phyloP scores from a whole-genome alignment of 2,888 invertebrate species.

The Hymenopus coronatus region DNA sequence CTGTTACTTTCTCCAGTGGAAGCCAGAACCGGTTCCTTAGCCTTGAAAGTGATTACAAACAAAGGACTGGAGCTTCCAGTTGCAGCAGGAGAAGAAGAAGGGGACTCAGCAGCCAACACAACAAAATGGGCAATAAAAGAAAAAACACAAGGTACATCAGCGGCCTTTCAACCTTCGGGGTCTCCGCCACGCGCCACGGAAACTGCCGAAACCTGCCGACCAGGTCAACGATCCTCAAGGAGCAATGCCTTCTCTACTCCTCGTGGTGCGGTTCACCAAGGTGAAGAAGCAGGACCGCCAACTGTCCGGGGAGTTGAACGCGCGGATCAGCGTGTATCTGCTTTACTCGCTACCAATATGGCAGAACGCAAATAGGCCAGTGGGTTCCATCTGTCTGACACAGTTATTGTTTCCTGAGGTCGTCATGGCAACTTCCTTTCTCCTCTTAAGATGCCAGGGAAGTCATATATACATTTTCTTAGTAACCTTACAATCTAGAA shows the following conservation, averaged over 20 bases:
- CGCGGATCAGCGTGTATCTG: no score
- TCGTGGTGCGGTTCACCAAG: neutral
- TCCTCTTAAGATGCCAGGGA: no score
- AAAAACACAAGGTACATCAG: neutral
- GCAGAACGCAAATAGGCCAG: no score
- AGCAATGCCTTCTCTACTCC: constrained; percentile 8
- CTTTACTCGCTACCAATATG: neutral
- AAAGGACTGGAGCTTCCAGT: constrained; percentile 19
- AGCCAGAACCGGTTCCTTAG: constrained; percentile 1
- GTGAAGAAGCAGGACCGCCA: neutral
- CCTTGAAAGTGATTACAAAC: constrained; percentile 19
- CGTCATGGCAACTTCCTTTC: no score
- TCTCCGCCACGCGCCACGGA: constrained; percentile 15
- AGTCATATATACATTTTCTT: no score
- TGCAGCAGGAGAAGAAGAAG: neutral
- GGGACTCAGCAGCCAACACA: neutral
- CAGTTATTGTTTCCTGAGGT: no score
- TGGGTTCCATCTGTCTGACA: no score
- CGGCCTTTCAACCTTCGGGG: constrained; percentile 3
- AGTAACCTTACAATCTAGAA: no score
- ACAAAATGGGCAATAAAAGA: neutral
- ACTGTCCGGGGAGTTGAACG: neutral
- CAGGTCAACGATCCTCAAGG: neutral
- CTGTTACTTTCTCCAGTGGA: neutral
- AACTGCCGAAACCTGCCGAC: neutral